Percentiles rank a stretch among this genome's conserved stretches.
Evolutionary conservation across 2,113 vertebrate genomes (phyloP).

Genomic region (Furnarius figulus): DNA sequence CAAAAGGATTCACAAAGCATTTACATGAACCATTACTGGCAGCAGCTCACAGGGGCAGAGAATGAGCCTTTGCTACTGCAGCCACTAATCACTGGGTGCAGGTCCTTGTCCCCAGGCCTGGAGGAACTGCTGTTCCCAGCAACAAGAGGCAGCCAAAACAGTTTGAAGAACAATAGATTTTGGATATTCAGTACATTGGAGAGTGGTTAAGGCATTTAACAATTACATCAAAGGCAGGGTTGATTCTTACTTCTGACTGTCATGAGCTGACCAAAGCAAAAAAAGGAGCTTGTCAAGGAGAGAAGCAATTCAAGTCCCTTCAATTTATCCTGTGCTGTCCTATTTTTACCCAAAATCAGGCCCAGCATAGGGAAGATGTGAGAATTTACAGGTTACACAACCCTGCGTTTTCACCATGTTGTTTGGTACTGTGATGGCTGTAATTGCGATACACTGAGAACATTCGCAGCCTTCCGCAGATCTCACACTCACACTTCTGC

Average conservation of each 20-base stretch:
- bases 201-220: not conserved
- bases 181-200: not conserved
- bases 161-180: not conserved
- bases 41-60: not conserved
- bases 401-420: not conserved
- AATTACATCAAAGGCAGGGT: not conserved
- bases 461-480: constrained; percentile 25
- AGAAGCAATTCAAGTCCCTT: not conserved
- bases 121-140: not conserved
- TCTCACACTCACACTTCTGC: constrained; percentile 51
- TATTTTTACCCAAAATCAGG: constrained; percentile 9
- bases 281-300: not conserved
- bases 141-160: not conserved
- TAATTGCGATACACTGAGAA: constrained; percentile 57
- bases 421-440: not conserved
- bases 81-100: not conserved
- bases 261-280: not conserved
- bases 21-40: not conserved
- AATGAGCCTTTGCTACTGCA: not conserved
- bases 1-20: not conserved
- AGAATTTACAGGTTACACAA: constrained; percentile 23
- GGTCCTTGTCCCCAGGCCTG: not conserved
- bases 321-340: not conserved
- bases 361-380: not conserved
- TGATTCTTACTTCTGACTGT: not conserved